phyloP scores from a whole-genome alignment of 1,140 invertebrate species.

The Euura lappo region DNA sequence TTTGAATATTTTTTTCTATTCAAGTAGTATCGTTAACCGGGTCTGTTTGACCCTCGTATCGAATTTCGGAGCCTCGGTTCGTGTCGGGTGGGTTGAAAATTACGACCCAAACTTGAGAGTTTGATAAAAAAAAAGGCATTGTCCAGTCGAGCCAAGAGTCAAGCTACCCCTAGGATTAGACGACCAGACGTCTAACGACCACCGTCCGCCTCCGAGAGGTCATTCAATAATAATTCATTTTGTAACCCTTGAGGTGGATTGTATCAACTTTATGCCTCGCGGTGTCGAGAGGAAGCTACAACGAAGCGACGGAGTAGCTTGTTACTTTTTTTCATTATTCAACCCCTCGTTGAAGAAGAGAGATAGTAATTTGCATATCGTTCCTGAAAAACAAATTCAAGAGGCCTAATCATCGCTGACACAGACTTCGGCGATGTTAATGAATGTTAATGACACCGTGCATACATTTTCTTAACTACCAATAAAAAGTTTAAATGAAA shows the following conservation, averaged over 20 bases:
- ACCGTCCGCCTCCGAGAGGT: neutral
- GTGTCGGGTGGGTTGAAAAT: neutral
- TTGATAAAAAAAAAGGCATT: neutral
- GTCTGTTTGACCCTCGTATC: neutral
- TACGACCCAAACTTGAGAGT: neutral
- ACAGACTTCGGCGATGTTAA: conserved; percentile 23
- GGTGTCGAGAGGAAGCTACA: neutral
- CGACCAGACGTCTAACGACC: neutral
- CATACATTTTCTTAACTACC: conserved; percentile 28
- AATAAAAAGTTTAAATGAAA: conserved; percentile 37
- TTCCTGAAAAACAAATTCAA: conserved; percentile 1
- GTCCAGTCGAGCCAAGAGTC: neutral
- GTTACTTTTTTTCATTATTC: no score
- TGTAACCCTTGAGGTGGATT: neutral
- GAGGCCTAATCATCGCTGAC: conserved; percentile 29
- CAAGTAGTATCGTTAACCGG: conserved; percentile 1
- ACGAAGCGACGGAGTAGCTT: no score
- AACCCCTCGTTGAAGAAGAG: neutral
- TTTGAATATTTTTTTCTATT: neutral
- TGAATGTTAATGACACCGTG: conserved; percentile 34
- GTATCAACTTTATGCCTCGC: conserved; percentile 1
- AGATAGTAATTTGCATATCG: neutral
- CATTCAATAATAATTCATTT: neutral
- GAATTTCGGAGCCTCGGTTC: neutral
- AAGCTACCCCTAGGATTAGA: neutral